These are phyloP conservation scores for Keiferia lycopersicella DNA, from an alignment of 2,888 invertebrate species.

Conservation along the genomic window DNA sequence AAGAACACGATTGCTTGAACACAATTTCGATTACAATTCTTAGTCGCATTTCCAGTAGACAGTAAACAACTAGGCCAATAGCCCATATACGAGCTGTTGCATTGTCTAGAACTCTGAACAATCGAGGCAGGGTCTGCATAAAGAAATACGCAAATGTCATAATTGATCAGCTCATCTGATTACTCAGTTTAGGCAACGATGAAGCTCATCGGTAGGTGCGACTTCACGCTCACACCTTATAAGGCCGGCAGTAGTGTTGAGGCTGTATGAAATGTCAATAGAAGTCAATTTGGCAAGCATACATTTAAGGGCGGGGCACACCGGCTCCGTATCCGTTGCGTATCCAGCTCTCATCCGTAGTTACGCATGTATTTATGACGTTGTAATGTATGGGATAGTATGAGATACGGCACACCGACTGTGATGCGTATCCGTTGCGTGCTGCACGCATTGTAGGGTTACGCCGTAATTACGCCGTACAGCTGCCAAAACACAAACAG, in stretches of 20 bases:
- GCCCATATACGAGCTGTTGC: slow-evolving; percentile 2
- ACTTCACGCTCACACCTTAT: slow-evolving; percentile 34
- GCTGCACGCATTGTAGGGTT: too few species aligned
- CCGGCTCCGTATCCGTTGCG: too few species aligned
- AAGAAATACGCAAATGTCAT: slow-evolving; percentile 15
- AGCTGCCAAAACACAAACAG: too few species aligned
- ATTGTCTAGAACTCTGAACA: neutral
- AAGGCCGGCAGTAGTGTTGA: slow-evolving; percentile 17
- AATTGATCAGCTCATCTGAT: slow-evolving; percentile 6
- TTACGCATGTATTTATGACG: too few species aligned
- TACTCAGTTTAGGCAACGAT: slow-evolving; percentile 8
- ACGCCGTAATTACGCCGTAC: too few species aligned
- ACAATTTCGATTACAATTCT: neutral
- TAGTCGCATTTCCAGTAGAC: neutral
- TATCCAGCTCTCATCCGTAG: too few species aligned
- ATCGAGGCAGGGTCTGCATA: neutral
- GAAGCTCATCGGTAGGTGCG: slow-evolving; percentile 22
- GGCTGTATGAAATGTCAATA: slow-evolving; percentile 18
- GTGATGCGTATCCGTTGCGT: too few species aligned
- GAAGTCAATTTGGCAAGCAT: slow-evolving; percentile 27
- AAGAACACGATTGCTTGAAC: neutral
- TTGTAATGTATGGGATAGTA: too few species aligned
- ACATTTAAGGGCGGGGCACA: too few species aligned
- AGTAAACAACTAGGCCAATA: slow-evolving; percentile 4
- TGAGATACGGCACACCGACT: too few species aligned